Percentiles rank a stretch among this genome's conserved stretches.
phyloP scores from a whole-genome alignment of 2,888 invertebrate genomes.

The Enchytraeus crypticus region DNA sequence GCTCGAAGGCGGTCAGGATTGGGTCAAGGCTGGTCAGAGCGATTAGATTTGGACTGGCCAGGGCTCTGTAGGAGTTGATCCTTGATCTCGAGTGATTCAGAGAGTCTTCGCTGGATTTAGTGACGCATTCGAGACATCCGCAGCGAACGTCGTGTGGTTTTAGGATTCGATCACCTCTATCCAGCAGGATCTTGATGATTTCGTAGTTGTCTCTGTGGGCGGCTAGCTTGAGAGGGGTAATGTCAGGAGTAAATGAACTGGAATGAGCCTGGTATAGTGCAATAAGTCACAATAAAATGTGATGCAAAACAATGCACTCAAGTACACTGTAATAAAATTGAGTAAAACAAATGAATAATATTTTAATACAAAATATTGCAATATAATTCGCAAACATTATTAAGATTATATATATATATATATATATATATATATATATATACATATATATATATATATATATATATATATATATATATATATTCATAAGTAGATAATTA shows the following conservation, averaged over 20 bases:
- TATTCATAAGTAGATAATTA: background rate
- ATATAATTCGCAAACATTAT: background rate
- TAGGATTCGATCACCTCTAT: slow-evolving; percentile 76
- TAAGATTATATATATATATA: background rate
- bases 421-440: background rate
- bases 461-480: background rate
- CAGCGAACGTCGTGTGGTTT: slow-evolving; percentile 57
- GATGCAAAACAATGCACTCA: too few species aligned
- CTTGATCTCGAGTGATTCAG: slow-evolving; percentile 87
- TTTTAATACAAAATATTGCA: too few species aligned
- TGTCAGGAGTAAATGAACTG: slow-evolving; percentile 74
- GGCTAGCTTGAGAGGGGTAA: slow-evolving; percentile 89
- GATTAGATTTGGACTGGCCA: slow-evolving; percentile 90
- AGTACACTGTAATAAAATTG: too few species aligned
- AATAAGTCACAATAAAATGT: background rate
- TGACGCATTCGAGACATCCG: slow-evolving; percentile 90
- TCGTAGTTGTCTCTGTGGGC: slow-evolving; percentile 97
- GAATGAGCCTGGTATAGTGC: background rate
- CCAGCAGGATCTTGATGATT: slow-evolving; percentile 92
- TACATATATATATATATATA: background rate
- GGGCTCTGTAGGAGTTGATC: slow-evolving; percentile 91
- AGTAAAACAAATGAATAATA: too few species aligned
- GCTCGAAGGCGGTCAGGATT: slow-evolving; percentile 91
- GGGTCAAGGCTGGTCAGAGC: slow-evolving; percentile 95
- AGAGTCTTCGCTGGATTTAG: slow-evolving; percentile 81